phyloP scores from a whole-genome alignment of 2,888 invertebrate species.

The Escarpia spicata region DNA sequence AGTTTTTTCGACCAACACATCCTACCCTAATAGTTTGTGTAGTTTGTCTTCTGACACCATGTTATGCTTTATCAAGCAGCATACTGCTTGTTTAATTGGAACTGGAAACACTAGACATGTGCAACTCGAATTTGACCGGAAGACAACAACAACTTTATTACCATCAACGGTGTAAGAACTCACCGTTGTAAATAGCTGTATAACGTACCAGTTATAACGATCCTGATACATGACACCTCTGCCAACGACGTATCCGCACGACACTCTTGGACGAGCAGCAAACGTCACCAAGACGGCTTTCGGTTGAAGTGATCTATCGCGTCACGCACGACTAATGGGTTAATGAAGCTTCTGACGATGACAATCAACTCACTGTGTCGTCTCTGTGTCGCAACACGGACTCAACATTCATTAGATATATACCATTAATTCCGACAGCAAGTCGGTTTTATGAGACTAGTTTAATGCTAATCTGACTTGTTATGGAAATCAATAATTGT shows the following conservation, averaged over 20 bases:
- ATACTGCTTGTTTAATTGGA: too few relatives aligned
- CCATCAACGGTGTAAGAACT: too few relatives aligned
- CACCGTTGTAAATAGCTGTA: too few relatives aligned
- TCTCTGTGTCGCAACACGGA: background rate
- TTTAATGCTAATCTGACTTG: background rate
- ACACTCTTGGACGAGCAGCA: background rate
- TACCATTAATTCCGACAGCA: background rate
- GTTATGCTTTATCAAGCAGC: too few relatives aligned
- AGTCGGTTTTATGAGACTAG: background rate
- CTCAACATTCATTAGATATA: background rate
- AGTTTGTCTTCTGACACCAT: too few relatives aligned
- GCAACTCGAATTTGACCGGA: too few relatives aligned
- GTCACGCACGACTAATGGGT: background rate
- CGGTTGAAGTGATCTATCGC: background rate
- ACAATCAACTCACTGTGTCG: background rate
- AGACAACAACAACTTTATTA: too few relatives aligned
- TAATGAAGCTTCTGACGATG: background rate
- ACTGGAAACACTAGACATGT: too few relatives aligned
- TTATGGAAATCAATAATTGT: background rate
- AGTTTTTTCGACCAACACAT: too few relatives aligned
- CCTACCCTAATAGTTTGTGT: too few relatives aligned
- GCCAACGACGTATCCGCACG: background rate
- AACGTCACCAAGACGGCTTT: background rate
- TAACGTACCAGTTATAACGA: too few relatives aligned
- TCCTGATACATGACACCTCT: background rate